Conservation (phyloP, 2,797 vertebrate genomes). For the Hirundo rustica region DNA sequence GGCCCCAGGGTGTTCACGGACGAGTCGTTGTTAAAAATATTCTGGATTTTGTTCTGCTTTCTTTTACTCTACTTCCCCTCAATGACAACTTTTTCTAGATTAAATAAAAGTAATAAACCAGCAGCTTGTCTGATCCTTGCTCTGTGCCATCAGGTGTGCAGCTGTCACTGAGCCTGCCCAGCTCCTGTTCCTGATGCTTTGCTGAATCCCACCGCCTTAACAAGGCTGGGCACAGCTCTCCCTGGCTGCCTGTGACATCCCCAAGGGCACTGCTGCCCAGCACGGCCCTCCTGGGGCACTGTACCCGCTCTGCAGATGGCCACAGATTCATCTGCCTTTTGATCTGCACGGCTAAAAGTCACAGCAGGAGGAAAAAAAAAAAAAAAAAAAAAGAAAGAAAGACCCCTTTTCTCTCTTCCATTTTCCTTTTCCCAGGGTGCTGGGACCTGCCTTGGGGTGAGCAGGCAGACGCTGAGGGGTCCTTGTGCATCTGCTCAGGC, state of each 20-base stretch:
- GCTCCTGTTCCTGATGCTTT: not conserved
- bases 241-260: not conserved
- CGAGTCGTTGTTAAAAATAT: not conserved
- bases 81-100: not conserved
- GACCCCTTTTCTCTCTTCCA: not conserved
- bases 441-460: not conserved
- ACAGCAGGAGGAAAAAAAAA: accelerated
- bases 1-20: not conserved
- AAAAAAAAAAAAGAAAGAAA: accelerated
- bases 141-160: not conserved
- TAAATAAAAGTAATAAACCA: not conserved
- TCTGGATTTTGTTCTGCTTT: not conserved
- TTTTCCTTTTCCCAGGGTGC: not conserved
- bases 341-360: not conserved
- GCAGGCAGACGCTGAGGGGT: accelerated
- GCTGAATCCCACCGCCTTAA: not conserved
- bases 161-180: not conserved
- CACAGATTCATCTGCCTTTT: not conserved
- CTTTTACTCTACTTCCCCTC: not conserved
- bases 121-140: not conserved
- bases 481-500: not conserved
- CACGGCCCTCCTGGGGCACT: not conserved
- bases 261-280: too few relatives aligned
- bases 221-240: not conserved
- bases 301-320: accelerated